Percentiles rank a stretch among this genome's conserved stretches.
Evolutionary conservation across 2,888 invertebrate genomes (phyloP).

Genomic region (Augiades crinisus): DNA sequence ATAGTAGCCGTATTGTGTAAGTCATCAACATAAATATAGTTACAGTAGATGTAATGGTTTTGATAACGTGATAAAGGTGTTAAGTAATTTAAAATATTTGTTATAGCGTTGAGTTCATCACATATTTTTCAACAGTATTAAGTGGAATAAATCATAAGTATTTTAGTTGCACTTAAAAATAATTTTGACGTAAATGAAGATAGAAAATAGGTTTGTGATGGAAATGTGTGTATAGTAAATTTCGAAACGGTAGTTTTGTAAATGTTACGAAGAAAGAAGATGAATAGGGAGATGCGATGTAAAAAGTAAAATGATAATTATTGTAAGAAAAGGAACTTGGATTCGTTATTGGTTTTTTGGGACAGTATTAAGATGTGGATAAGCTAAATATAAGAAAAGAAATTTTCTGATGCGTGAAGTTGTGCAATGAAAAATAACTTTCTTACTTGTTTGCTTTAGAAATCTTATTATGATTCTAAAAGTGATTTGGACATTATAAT

Average conservation of each 20-base stretch:
- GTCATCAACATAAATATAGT: conserved; percentile 15
- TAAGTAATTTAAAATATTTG: neutral
- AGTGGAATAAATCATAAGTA: neutral
- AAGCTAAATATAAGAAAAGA: neutral
- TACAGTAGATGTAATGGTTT: conserved; percentile 17
- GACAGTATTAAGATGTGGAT: neutral
- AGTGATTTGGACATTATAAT: no score
- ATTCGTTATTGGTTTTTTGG: conserved; percentile 1
- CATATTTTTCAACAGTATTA: neutral
- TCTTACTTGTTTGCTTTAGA: no score
- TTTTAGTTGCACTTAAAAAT: conserved; percentile 5
- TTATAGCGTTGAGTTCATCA: neutral
- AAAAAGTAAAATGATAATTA: conserved; percentile 7
- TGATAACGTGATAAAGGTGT: conserved; percentile 15
- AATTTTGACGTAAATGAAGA: neutral
- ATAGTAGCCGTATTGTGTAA: conserved; percentile 59
- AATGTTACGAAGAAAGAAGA: conserved; percentile 8
- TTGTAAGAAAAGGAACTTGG: conserved; percentile 3
- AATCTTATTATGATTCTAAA: no score
- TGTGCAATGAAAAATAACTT: no score
- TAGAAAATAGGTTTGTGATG: conserved; percentile 17
- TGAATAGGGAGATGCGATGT: neutral
- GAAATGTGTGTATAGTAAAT: conserved; percentile 6
- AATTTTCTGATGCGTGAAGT: neutral
- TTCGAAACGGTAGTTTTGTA: conserved; percentile 18